Base-by-base conservation (phyloP, 2,797 vertebrate genomes). In the Fistularia tabacaria region DNA sequence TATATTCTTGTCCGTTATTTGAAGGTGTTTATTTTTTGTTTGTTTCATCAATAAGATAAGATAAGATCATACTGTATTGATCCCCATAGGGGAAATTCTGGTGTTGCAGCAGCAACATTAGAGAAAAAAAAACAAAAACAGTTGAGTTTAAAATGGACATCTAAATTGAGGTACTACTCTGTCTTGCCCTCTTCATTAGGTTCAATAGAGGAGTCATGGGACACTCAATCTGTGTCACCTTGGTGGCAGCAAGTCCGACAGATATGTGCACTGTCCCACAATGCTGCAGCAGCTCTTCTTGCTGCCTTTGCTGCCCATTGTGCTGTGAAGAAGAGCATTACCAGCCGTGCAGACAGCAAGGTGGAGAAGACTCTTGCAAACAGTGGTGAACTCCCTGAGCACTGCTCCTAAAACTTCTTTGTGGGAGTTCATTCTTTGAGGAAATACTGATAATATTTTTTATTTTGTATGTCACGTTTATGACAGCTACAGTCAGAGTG, bases 231-330 rank as follows among this genome's bases (percentile, higher is more conserved):
- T 0, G 83, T 98, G 70, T 98, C 94, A 36, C 96, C 96, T 1
- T 99, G 96, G 96, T 99, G 97, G 97, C 95, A 98, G 80, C 94
- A 95, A 49, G 93, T 97, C 77, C 93, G 96, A 14, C 79, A 71
- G 1, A 91, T 92, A 1, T 98, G 95, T 10, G 50, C 94, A 9
- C 95, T 95, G 79, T 94, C 97, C 0, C 92, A 95, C 53, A 93
- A 88, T 5, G 88, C 92, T 0, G 95, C 91, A 0, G 93, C 93
- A 0, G 93, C 96, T 7, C 87, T 98, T 49, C 72, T 99, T 8
- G 94, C 93, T 0, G 95, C 95, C 0, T 87, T 94, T 0, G 92
- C 97, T 0, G 93, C 96, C 1, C 92, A 96, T 68, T 84, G 89
- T 0, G 93, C 93, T 0, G 92, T 93, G 0, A 91, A 91, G 0